These are phyloP conservation scores for Tamandua tetradactyla DNA, from an alignment of 2,797 vertebrate genomes.

Conservation along the genomic window DNA sequence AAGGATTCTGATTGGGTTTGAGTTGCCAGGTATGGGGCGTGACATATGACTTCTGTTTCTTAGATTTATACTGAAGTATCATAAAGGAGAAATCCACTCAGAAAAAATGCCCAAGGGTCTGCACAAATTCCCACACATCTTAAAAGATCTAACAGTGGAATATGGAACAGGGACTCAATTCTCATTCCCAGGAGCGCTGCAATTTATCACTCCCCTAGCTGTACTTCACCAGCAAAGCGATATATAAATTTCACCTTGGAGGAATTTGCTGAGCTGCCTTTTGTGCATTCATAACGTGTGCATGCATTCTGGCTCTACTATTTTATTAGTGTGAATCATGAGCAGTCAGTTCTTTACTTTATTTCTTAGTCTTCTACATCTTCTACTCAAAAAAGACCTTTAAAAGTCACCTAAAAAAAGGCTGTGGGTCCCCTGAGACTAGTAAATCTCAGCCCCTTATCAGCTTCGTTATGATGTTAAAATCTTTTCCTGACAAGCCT, in stretches of 20 bases:
- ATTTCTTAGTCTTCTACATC: conserved; percentile 50
- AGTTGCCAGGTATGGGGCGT: neutral
- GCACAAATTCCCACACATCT: neutral
- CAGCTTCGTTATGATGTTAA: conserved; percentile 53
- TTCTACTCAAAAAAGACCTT: conserved; percentile 54
- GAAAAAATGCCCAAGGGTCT: conserved; percentile 18
- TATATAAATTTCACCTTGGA: conserved; percentile 49
- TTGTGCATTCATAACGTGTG: conserved; percentile 28
- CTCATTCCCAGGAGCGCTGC: conserved; percentile 28
- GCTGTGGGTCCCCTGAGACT: neutral
- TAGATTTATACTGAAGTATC: conserved; percentile 3
- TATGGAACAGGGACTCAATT: neutral
- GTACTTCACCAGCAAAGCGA: neutral
- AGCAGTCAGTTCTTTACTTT: conserved; percentile 34
- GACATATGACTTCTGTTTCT: neutral
- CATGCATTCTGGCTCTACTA: neutral
- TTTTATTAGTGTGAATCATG: conserved; percentile 64
- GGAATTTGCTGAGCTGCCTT: conserved; percentile 46
- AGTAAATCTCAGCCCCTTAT: conserved; percentile 41
- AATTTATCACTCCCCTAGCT: conserved; percentile 40
- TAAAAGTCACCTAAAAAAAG: conserved; percentile 62
- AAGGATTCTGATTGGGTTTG: neutral
- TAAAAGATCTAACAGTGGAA: conserved; percentile 38
- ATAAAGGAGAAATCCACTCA: neutral
- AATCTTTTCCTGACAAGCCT: conserved; percentile 60